A percentile compares a stretch with the other conserved stretches of the same genome.
Conservation (phyloP, 2,888 invertebrate species). For the Synanthedon myopaeformis region DNA sequence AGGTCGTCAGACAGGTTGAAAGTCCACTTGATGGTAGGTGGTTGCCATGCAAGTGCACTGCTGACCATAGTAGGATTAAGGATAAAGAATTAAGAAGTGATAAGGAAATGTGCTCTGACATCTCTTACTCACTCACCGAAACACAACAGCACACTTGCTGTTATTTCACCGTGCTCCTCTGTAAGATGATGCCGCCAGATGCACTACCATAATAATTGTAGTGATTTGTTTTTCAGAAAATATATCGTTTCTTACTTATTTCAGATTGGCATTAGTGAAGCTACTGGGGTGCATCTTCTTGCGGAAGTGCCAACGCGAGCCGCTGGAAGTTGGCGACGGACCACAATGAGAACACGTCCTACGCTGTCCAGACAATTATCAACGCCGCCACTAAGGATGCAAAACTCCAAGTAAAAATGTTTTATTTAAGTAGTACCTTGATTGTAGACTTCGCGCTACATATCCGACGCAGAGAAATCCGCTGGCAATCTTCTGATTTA, state of each 20-base stretch:
- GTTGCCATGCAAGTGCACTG: too few species aligned
- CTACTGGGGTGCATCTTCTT: constrained; percentile 50
- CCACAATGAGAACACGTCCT: constrained; percentile 22
- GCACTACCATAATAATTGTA: not conserved
- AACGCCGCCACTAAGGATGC: constrained; percentile 45
- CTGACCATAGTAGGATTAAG: too few species aligned
- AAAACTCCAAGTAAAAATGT: constrained; percentile 25
- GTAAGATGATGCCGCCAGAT: too few species aligned
- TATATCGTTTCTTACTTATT: not conserved
- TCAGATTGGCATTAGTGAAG: constrained; percentile 47
- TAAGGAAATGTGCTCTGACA: too few species aligned
- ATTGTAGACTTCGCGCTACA: not conserved
- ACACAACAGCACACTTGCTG: too few species aligned
- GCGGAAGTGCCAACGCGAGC: constrained; percentile 49
- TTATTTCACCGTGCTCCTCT: too few species aligned
- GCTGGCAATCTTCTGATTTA: too few species aligned
- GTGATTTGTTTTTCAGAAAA: too few species aligned
- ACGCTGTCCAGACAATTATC: constrained; percentile 46
- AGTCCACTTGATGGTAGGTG: too few species aligned
- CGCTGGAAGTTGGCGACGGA: constrained; percentile 51
- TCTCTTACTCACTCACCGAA: too few species aligned
- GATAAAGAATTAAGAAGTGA: too few species aligned
- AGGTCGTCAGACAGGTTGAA: too few species aligned
- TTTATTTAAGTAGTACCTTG: not conserved
- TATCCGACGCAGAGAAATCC: not conserved